Base-by-base conservation (phyloP, 2,113 vertebrate genomes). In the Accipiter virgatus region DNA sequence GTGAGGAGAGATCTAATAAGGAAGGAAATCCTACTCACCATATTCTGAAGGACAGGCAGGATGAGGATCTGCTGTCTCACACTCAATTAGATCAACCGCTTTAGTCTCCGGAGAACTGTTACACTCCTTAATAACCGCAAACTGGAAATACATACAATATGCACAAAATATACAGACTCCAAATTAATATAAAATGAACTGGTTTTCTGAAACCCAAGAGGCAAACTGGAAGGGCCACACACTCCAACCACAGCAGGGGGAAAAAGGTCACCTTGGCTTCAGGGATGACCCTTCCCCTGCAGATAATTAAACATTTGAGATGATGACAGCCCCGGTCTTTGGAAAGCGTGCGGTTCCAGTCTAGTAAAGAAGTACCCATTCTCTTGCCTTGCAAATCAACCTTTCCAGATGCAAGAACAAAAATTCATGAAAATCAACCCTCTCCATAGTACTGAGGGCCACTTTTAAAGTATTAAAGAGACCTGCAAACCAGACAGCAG, bases 91-190 rank as follows among this genome's bases (percentile, higher is more conserved):
- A 40, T 90, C 94, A 58, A 94, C 22, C 5, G 55, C 77, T 36
- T 93, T 96, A 62, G 67, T 95, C 87, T 96, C 96, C 36, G 62
- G 40, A 73, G 93, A 52, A 16, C 86, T 63, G 20, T 65, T 96
- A 13, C 95, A 81, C 66, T 99, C 98, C 83, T 98, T 96, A 80
- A 98, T 67, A 87, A 98, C 90, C 85, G 93, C 97, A 78, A 98
- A 97, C 99, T 99, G 97, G 52, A 97, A 97, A 95, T 27, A 91
- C 27, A 92, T 70, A 86, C 52, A 81, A 88, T n/a, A 53, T 36
- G 79, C 65, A 94, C 40, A 90, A 87, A 93, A 96, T 14, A 88
- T 13, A 75, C 27, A 77, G 59, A 90, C 47, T 27, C 6, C 27
- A 87, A 82, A 90, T 93, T 80, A 95, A 94, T 45, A 91, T 32